Base-by-base conservation (phyloP, 1,140 invertebrate genomes). In the Megalonaias nervosa region DNA sequence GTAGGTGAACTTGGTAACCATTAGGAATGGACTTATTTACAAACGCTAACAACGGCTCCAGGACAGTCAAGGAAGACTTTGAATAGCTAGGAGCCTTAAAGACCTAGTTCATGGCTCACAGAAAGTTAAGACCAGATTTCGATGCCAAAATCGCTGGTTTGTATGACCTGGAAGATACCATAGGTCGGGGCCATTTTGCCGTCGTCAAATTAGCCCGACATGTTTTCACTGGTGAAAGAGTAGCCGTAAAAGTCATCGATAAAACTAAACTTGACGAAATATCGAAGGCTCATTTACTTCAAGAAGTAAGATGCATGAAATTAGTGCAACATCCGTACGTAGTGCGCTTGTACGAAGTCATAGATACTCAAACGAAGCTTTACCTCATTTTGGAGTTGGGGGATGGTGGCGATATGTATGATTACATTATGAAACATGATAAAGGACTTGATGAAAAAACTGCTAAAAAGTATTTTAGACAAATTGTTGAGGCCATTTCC, bases 201-300 rank as follows among this genome's bases (percentile, higher is more conserved):
- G 97, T 99, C 67, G 99, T 99, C 26, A 99, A 99, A 93, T 92
- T 99, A 78, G 99, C 99, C 15, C 93, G 96, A 80, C 99, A 99
- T 93, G 98, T 99, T 62, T 99, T 99, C 91, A 99, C 98, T 61
- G 98, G 98, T n/a, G 97, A 99, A 93, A 98, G 98, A 92, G 98
- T 99, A 68, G 93, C 93, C 56, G 92, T 93, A 55, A 93, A 93
- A 91, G 93, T 99, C 67, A 99, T 99, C 86, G 99, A 99, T 91
- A 99, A 99, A 92, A 97, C 94, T 72, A 98, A 98, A 92, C 92
- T 99, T 84, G 98, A 99, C 92, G 96, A 98, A 85, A 94, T 98
- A 15, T 99, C 97, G n/a, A 95, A 95, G 86, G 95, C 96, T 67
- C 98, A 99, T 94, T 94, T 99, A 71, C 98, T 99, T 90, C 97